These are phyloP conservation scores for Arctopsyche grandis DNA, from an alignment of 1,140 invertebrate species.

Conservation along the genomic window DNA sequence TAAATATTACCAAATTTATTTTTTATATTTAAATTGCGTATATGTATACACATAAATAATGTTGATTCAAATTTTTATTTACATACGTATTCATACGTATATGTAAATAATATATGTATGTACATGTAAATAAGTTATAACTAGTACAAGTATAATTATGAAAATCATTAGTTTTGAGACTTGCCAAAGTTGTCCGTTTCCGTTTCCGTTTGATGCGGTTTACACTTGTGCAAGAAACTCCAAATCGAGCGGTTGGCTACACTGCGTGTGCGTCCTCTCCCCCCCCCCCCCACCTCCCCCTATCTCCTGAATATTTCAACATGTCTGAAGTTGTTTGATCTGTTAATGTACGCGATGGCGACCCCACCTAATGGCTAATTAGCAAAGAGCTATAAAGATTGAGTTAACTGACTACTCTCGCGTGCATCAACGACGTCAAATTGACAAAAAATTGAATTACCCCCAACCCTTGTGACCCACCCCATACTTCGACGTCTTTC, in stretches of 20 bases:
- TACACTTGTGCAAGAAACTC: slow-evolving; percentile 15
- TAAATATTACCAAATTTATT: too few relatives aligned
- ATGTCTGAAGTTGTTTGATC: slow-evolving; percentile 44
- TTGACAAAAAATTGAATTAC: slow-evolving; percentile 47
- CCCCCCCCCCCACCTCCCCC: neutral
- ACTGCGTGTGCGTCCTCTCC: slow-evolving; percentile 5
- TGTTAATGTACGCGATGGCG: slow-evolving; percentile 47
- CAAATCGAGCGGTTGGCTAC: slow-evolving; percentile 2
- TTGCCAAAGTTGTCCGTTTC: neutral
- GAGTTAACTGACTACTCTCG: slow-evolving; percentile 43
- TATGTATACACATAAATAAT: too few relatives aligned
- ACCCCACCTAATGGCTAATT: slow-evolving; percentile 52
- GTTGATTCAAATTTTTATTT: too few relatives aligned
- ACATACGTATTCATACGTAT: neutral
- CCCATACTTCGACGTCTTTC: neutral
- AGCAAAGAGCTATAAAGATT: slow-evolving; percentile 46
- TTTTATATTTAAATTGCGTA: too few relatives aligned
- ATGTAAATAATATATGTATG: neutral
- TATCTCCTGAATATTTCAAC: slow-evolving; percentile 44
- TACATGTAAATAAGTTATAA: neutral
- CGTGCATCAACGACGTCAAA: slow-evolving; percentile 37
- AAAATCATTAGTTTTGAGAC: neutral
- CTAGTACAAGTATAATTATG: neutral
- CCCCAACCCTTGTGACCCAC: neutral
- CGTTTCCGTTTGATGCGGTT: slow-evolving; percentile 28